phyloP scores from a whole-genome alignment of 2,888 invertebrate species.

The Atrina japonica region DNA sequence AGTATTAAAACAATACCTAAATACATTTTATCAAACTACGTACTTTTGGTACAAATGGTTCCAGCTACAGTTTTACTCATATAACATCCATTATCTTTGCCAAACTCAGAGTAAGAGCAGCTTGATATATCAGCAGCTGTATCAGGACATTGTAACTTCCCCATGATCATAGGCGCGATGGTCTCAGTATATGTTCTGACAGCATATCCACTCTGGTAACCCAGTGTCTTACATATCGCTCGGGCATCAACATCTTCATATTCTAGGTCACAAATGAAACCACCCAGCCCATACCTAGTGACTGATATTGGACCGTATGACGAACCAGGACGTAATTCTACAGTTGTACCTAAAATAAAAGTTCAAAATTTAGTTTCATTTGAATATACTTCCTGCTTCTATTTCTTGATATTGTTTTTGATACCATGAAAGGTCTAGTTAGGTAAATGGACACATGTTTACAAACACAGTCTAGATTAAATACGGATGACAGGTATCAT shows the following conservation, averaged over 20 bases:
- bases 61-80: slow-evolving; percentile 47
- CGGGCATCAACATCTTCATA: slow-evolving; percentile 53
- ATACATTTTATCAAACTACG: too few relatives aligned
- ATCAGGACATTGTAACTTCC: slow-evolving; percentile 81
- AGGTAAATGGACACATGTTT: too few relatives aligned
- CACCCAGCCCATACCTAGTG: slow-evolving; percentile 48
- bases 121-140: slow-evolving; percentile 31
- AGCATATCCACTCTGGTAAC: slow-evolving; percentile 50
- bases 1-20: too few relatives aligned
- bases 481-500: not conserved
- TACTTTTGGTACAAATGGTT: slow-evolving; percentile 46
- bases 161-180: slow-evolving; percentile 52
- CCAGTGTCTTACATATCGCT: slow-evolving; percentile 57
- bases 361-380: not conserved
- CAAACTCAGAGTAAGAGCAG: slow-evolving; percentile 43
- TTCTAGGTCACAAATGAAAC: slow-evolving; percentile 51
- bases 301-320: slow-evolving; percentile 56
- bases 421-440: too few relatives aligned
- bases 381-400: too few relatives aligned
- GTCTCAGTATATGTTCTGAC: slow-evolving; percentile 38
- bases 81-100: slow-evolving; percentile 45
- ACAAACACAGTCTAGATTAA: too few relatives aligned
- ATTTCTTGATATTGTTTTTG: too few relatives aligned
- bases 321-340: slow-evolving; percentile 41
- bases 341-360: slow-evolving; percentile 37